phyloP scores from a whole-genome alignment of 2,888 invertebrate genomes.

The Eupithecia subfuscata region DNA sequence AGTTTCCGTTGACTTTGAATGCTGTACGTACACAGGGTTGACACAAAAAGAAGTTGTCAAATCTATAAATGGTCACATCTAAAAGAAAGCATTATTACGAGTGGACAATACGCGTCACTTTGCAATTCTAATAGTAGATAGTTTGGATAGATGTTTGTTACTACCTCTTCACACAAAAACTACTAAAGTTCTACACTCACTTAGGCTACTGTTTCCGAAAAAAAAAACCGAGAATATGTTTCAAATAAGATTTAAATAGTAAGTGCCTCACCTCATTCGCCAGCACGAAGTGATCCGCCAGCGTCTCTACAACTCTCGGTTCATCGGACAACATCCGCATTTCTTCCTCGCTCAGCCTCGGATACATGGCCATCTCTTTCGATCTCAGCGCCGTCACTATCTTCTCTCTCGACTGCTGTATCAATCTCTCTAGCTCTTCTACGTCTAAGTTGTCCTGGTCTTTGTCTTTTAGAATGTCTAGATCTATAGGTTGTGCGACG shows the following conservation, averaged over 20 bases:
- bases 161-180: too few species aligned
- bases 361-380: conserved; percentile 40
- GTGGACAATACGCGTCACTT: too few species aligned
- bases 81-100: too few species aligned
- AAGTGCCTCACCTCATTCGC: conserved; percentile 74
- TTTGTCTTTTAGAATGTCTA: conserved; percentile 44
- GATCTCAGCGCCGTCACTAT: conserved; percentile 25
- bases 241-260: not conserved
- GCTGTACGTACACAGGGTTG: too few species aligned
- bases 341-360: conserved; percentile 60
- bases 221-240: too few species aligned
- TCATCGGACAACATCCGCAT: conserved; percentile 71
- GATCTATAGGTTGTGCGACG: conserved; percentile 35
- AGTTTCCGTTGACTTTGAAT: too few species aligned
- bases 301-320: conserved; percentile 57
- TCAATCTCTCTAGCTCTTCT: conserved; percentile 49
- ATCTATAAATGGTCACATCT: too few species aligned
- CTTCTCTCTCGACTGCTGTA: conserved; percentile 42
- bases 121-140: too few species aligned
- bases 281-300: conserved; percentile 58
- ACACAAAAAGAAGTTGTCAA: too few species aligned
- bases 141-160: too few species aligned
- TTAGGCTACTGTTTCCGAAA: too few species aligned
- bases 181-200: too few species aligned
- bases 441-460: conserved; percentile 43